Conservation (phyloP, 2,113 vertebrate species). For the Columba janthina region DNA sequence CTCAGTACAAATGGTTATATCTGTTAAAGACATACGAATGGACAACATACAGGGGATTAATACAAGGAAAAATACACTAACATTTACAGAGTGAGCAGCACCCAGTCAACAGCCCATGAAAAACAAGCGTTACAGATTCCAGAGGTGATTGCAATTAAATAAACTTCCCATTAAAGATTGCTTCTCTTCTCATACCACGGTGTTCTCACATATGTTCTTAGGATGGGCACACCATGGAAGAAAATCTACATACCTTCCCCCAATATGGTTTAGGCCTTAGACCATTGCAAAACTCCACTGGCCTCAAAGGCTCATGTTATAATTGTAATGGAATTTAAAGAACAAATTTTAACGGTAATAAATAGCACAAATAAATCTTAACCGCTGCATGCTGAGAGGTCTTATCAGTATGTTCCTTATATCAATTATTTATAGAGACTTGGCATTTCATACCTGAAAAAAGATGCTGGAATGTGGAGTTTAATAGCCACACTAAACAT, state of each 20-base stretch:
- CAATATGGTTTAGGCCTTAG: slow-evolving; percentile 51
- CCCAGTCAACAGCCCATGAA: slow-evolving; percentile 18
- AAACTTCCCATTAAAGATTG: slow-evolving; percentile 45
- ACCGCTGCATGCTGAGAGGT: slow-evolving; percentile 65
- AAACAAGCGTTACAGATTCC: slow-evolving; percentile 40
- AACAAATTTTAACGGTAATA: slow-evolving; percentile 74
- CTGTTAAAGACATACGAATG: slow-evolving; percentile 47
- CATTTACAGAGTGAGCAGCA: not conserved
- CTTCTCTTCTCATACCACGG: slow-evolving; percentile 46
- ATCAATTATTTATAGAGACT: slow-evolving; percentile 77
- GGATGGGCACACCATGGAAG: slow-evolving; percentile 48
- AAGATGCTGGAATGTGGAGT: slow-evolving; percentile 47
- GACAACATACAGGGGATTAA: not conserved
- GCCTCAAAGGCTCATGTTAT: slow-evolving; percentile 69
- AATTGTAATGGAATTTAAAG: slow-evolving; percentile 78
- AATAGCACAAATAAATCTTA: slow-evolving; percentile 77
- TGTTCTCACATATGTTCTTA: slow-evolving; percentile 15
- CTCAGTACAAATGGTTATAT: not conserved
- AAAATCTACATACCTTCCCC: slow-evolving; percentile 60
- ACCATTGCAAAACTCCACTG: slow-evolving; percentile 61
- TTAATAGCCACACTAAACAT: slow-evolving; percentile 71
- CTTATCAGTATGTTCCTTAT: slow-evolving; percentile 72
- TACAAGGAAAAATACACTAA: not conserved
- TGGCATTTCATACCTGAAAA: slow-evolving; percentile 69
- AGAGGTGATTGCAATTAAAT: slow-evolving; percentile 25